These are phyloP conservation scores for Catonia carolina DNA, from an alignment of 2,888 invertebrate species.

Conservation along the genomic window DNA sequence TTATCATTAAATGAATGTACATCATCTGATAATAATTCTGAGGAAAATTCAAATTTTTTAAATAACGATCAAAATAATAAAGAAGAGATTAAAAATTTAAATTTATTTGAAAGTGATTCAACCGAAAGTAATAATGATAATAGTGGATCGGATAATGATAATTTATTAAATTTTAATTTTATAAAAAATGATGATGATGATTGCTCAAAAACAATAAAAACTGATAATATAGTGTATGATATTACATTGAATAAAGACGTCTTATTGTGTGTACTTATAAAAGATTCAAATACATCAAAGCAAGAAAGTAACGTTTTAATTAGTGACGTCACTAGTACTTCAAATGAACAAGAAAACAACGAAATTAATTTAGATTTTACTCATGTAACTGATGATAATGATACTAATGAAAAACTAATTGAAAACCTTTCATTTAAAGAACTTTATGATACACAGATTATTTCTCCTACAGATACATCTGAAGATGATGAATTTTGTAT, in stretches of 20 bases:
- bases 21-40: neutral
- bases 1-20: neutral
- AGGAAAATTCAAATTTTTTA: neutral
- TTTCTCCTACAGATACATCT: neutral
- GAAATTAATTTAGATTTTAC: neutral
- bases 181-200: neutral
- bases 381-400: neutral
- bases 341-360: too few relatives aligned
- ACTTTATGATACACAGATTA: too few relatives aligned
- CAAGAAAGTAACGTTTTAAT: neutral
- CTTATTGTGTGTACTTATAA: neutral
- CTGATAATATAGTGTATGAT: neutral
- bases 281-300: neutral
- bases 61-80: neutral
- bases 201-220: neutral
- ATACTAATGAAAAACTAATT: too few relatives aligned
- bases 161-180: neutral
- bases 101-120: neutral
- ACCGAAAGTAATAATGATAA: neutral
- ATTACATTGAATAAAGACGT: neutral
- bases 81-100: conserved; percentile 4
- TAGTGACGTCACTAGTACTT: too few relatives aligned
- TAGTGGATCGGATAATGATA: too few relatives aligned
- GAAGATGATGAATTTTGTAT: neutral
- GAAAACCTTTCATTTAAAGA: too few relatives aligned